Conservation (phyloP, 2,113 vertebrate genomes). For the Nyctibius bracteatus region DNA sequence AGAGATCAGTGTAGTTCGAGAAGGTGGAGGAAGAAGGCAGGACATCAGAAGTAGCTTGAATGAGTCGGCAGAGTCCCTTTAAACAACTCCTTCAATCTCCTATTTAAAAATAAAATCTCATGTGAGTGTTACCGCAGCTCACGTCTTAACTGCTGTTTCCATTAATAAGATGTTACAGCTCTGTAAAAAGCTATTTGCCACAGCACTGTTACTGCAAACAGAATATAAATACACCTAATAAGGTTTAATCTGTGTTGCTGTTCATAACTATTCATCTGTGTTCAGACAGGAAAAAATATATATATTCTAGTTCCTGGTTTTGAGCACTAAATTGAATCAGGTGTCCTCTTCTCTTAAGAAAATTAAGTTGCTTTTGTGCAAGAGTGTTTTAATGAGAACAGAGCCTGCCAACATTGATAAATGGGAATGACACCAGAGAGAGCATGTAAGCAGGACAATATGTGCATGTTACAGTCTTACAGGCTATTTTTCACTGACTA, state of each 20-base stretch:
- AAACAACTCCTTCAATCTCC: conserved; percentile 21
- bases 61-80: neutral
- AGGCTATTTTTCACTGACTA: conserved; percentile 93
- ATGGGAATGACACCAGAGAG: conserved; percentile 87
- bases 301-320: conserved; percentile 80
- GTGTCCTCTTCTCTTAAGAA: conserved; percentile 98
- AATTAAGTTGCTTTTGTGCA: conserved; percentile 95
- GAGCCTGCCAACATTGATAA: conserved; percentile 89
- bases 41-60: neutral
- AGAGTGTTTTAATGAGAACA: conserved; percentile 94
- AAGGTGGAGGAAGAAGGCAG: neutral
- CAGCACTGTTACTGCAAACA: conserved; percentile 75
- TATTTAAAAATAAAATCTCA: conserved; percentile 52
- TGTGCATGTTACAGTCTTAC: conserved; percentile 82
- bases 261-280: conserved; percentile 81
- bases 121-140: neutral
- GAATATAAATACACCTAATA: conserved; percentile 68
- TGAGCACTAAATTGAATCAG: conserved; percentile 93
- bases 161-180: conserved; percentile 43
- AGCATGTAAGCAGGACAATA: conserved; percentile 86
- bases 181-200: conserved; percentile 45
- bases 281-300: conserved; percentile 69
- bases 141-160: conserved; percentile 40
- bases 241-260: conserved; percentile 82
- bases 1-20: neutral